Evolutionary conservation across 1,140 invertebrate species (phyloP), one percentile per base, ranked within the genome.

Genomic region (Drosophila persimilis): DNA sequence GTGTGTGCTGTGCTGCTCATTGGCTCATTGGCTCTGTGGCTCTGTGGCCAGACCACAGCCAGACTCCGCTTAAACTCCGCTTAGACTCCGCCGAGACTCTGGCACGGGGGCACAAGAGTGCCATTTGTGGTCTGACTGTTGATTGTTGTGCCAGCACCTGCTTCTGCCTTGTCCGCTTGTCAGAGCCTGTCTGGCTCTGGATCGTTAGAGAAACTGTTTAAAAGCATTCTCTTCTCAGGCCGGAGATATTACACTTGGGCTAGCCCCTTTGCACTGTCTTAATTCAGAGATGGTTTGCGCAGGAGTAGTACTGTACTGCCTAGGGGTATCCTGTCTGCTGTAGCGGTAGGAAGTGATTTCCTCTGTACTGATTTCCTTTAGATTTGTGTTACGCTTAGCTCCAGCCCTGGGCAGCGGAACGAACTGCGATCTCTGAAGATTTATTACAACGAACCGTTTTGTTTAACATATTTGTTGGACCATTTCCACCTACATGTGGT

Each of bases 71-170:
- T 44, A 17, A 26, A 73, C 59, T 73, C 22, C 61, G 9, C 61
- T 26, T 45, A 45, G 55, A 46, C 50, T 29, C 24, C 45, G n/a
- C 61, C n/a, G 45, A 50, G 55, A 45, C 50, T 29, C 22, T 31
- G 51, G 41, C 59, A 62, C 59, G 52, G 59, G 65, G 59, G 65
- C 61, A 35, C 65, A 24, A 52, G 44, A 59, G 55, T 58, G 72
- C 72, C 65, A 62, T 79, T 41, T 76, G 65, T 8, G 54, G 50
- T 54, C 54, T 41, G 48, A 71, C 48, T 65, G 73, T 61, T 67
- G 73, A 85, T 77, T 80, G 77, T 73, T 54, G 69, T 60, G 22
- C 48, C 59, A 74, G 80, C 81, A 80, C 73, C 81, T 81, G 81
- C 64, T 71, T 77, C 64, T 59, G 60, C 70, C 24, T 69, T 39